phyloP scores from a whole-genome alignment of 2,888 invertebrate genomes.

The Acrobasis repandana region DNA sequence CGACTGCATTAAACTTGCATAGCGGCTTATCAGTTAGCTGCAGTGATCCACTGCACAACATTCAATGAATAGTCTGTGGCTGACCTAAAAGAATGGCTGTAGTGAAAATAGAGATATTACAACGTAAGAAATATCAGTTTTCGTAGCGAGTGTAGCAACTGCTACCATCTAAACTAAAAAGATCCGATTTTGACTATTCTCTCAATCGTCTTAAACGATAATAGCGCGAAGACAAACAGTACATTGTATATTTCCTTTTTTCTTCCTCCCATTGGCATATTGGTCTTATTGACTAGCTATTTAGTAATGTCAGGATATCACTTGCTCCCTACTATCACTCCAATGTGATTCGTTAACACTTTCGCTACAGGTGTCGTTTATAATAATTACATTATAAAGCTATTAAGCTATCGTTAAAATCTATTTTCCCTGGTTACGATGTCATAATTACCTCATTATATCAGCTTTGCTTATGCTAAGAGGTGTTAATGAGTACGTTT shows the following conservation, averaged over 20 bases:
- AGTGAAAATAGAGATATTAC: too few species aligned
- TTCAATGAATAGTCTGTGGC: not conserved
- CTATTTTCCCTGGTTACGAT: slow-evolving; percentile 7
- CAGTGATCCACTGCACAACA: slow-evolving; percentile 1
- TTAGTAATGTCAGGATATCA: not conserved
- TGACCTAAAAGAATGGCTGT: too few species aligned
- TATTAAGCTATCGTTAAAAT: slow-evolving; percentile 3
- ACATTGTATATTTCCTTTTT: too few species aligned
- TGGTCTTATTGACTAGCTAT: too few species aligned
- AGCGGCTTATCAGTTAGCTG: slow-evolving; percentile 13
- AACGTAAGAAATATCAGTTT: too few species aligned
- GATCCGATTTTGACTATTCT: too few species aligned
- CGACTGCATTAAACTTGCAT: slow-evolving; percentile 15
- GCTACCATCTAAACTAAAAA: too few species aligned
- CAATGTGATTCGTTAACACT: not conserved
- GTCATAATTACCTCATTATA: slow-evolving; percentile 13
- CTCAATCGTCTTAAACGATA: too few species aligned
- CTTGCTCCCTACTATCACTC: not conserved
- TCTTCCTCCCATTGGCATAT: too few species aligned
- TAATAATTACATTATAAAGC: not conserved
- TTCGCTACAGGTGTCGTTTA: not conserved
- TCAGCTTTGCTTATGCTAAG: not conserved
- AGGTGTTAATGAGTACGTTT: not conserved
- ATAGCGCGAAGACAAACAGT: too few species aligned
- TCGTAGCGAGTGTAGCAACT: too few species aligned